Conservation (phyloP, 1,140 invertebrate species). For the Dufourea novaeangliae region DNA sequence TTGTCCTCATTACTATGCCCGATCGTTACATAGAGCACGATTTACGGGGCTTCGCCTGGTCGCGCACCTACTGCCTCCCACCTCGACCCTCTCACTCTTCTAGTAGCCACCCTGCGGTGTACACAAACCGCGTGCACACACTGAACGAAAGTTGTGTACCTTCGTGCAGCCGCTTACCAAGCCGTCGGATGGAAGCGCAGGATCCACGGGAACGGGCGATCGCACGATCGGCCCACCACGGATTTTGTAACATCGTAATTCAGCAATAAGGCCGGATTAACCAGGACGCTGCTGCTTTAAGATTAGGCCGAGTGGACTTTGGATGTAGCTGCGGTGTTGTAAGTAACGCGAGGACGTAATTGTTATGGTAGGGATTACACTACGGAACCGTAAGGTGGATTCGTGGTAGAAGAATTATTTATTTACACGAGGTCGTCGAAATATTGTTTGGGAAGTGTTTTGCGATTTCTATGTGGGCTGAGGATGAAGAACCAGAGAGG, state of each 20-base stretch:
- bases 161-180: not conserved
- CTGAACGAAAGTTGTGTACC: not conserved
- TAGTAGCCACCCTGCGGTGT: constrained; percentile 12
- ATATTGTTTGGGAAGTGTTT: too few relatives aligned
- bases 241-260: constrained; percentile 5
- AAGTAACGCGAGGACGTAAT: not conserved
- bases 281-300: not conserved
- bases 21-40: constrained; percentile 75
- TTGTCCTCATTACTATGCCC: constrained; percentile 79
- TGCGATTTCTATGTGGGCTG: too few relatives aligned
- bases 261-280: not conserved
- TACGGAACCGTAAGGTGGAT: too few relatives aligned
- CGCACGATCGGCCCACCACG: not conserved
- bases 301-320: too few relatives aligned
- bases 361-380: too few relatives aligned
- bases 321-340: not conserved
- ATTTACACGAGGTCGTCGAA: too few relatives aligned
- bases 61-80: constrained; percentile 18
- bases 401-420: too few relatives aligned
- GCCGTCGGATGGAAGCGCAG: not conserved
- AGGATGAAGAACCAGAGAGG: too few relatives aligned
- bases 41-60: constrained; percentile 68
- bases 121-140: constrained; percentile 49
- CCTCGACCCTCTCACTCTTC: not conserved
- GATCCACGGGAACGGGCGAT: not conserved